A percentile compares a stretch with the other conserved stretches of the same genome.
Evolutionary conservation across 2,113 vertebrate genomes (phyloP).

Genomic region (Rhegmatorhina hoffmannsi): DNA sequence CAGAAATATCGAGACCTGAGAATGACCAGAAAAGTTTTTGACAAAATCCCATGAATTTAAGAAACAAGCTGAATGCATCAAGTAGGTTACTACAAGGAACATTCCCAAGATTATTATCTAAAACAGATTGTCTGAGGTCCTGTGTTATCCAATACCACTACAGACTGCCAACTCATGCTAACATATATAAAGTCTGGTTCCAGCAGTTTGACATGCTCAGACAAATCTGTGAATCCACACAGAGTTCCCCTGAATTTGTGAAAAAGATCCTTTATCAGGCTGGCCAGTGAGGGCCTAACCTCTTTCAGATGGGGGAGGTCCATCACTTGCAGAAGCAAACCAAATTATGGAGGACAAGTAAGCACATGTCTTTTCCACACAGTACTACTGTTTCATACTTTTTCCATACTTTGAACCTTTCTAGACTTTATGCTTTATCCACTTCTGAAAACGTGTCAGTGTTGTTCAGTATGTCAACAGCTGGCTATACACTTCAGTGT

Average conservation of each 20-base stretch:
- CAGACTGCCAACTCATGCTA: slow-evolving; percentile 25
- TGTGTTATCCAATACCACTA: slow-evolving; percentile 15
- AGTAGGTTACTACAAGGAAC: slow-evolving; percentile 28
- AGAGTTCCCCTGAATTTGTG: neutral
- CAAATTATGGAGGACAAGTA: neutral
- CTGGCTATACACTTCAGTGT: neutral
- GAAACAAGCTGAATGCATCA: neutral
- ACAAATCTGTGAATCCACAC: slow-evolving; percentile 18
- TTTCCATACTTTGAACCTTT: neutral
- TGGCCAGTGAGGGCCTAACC: neutral
- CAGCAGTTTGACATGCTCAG: slow-evolving; percentile 29
- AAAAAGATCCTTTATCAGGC: neutral
- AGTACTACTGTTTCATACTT: neutral
- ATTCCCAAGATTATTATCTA: slow-evolving; percentile 28
- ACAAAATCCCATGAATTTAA: neutral
- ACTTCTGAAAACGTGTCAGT: neutral
- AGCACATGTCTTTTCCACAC: neutral
- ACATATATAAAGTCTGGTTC: slow-evolving; percentile 16
- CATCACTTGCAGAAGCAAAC: neutral
- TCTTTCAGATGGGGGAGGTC: neutral
- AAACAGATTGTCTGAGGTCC: slow-evolving; percentile 32
- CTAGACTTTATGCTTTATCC: neutral
- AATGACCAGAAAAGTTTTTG: neutral
- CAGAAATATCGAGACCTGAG: neutral
- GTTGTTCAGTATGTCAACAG: neutral